Base-by-base conservation (phyloP, 92 coral and sea anemone genomes). In the Bergia sp. region DNA sequence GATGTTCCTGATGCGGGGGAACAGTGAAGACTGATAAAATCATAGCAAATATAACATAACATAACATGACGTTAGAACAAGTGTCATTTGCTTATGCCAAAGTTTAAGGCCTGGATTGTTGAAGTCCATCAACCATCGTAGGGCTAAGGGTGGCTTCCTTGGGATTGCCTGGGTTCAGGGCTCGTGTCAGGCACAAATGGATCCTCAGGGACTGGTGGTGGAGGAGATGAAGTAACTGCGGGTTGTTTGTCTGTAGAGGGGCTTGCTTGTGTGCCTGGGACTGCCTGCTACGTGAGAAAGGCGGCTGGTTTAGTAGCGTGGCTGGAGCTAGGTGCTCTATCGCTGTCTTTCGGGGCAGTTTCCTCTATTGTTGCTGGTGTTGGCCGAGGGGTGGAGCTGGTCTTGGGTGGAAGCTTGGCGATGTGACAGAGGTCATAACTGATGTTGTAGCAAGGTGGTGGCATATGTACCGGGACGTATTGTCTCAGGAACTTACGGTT, bases 401-500 rank as follows among this genome's bases (percentile, higher is more conserved):
- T 11, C 12, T 8, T 64, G 29, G 49, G 44, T 37, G 85, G 40
- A 79, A 80, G 76, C 55, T 65, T 82, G 88, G 36, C 40, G 20
- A 77, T n/a, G 57, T 12, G 65, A 9, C 89, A 50, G 37, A 90
- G 93, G 89, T 92, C 89, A 85, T 90, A 88, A 1, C n/a, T 72
- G 80, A 93, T 85, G 10, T 89, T 87, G 83, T 45, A 82, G 5
- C 82, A 64, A 3, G 92, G 91, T 13, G 89, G 86, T n/a, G 47
- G 64, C 1, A 15, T 90, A 13, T 69, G 84, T 8, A 88, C 82
- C 0, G 93, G 91, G 2, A 88, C 1, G 49, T 90, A 87, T 74
- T 92, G 23, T 44, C 91, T 4, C 44, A 89, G 43, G 86, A 89
- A 89, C 41, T 89, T 89, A 0, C 88, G 64, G 86, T 90, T 92